A percentile compares a stretch with the other conserved stretches of the same genome.
phyloP scores from a whole-genome alignment of 2,888 invertebrate species.

The Autographa pulchrina region DNA sequence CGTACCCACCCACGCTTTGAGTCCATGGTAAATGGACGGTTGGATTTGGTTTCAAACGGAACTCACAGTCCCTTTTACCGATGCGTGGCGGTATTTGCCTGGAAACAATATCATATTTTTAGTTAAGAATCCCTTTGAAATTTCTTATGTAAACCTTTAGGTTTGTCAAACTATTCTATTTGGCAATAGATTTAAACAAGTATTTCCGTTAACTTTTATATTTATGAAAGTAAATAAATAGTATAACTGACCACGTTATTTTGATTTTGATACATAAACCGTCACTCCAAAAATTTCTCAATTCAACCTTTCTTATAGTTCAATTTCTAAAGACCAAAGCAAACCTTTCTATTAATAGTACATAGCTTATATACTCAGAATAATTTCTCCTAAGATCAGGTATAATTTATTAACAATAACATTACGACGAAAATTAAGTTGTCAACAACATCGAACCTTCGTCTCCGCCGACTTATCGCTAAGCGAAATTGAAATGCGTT shows the following conservation, averaged over 20 bases:
- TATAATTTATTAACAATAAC: background rate
- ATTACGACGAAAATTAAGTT: background rate
- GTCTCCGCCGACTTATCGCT: background rate
- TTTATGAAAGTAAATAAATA: no score
- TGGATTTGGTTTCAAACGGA: conserved; percentile 3
- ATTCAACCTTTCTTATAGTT: no score
- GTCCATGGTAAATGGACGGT: conserved; percentile 11
- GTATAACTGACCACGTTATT: no score
- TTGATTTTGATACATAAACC: no score
- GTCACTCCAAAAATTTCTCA: no score
- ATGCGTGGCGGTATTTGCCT: background rate
- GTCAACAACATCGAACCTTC: conserved; percentile 5
- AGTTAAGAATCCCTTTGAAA: no score
- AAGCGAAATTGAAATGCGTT: conserved; percentile 3
- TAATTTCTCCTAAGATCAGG: background rate
- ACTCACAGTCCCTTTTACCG: background rate
- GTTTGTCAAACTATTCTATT: background rate
- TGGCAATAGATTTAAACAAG: no score
- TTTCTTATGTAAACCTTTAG: no score
- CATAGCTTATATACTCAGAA: background rate
- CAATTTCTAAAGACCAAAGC: no score
- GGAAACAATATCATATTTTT: background rate
- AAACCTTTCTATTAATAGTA: background rate
- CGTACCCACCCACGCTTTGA: conserved; percentile 9
- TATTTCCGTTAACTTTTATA: no score